Base-by-base conservation (phyloP, 2,113 vertebrate species). In the Peromyscus californicus region DNA sequence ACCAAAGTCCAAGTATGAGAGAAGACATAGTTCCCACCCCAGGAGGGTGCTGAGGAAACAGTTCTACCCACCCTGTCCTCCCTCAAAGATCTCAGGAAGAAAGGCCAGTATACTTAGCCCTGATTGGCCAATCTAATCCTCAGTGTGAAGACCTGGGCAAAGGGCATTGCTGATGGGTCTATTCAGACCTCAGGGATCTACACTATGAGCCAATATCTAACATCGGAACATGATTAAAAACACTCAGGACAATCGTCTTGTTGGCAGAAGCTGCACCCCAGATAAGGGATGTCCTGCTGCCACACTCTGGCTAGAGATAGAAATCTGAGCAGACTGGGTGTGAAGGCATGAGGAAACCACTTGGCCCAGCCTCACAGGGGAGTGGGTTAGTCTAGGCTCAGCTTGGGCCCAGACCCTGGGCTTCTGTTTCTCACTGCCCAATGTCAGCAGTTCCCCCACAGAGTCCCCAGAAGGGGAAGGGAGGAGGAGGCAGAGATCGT, bases 191-290 rank as follows among this genome's bases (percentile, higher is more conserved):
- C 29, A 70, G 75, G 93, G 11, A 19, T 91, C 96, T 96, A 96
- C 36, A 93, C 94, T 96, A 93, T 63, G 42, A 95, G 57, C 79
- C 82, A 95, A 97, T 39, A 80, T 51, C 67, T 96, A 95, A 95
- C 45, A 97, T 93, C 80, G 88, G 97, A 91, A 97, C 96, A 94
- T 96, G 97, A 97, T 98, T 96, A 87, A 92, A 97, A 95, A 96
- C 78, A 94, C 65, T 65, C 83, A 72, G 75, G 70, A 93, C 19
- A 72, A 39, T 92, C 93, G 57, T 95, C 94, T 94, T 87, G 54
- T 63, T 93, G 92, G 85, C 90, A 90, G 79, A 91, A 76, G 87
- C n/a, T 90, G 96, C 75, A 67, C n/a, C 92, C 93, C 86, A 95
- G 95, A 94, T 84, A 95, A 91, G 21, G 31, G 91, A 57, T 90